Conservation (phyloP, 1,140 invertebrate species). For the Halotydeus destructor region DNA sequence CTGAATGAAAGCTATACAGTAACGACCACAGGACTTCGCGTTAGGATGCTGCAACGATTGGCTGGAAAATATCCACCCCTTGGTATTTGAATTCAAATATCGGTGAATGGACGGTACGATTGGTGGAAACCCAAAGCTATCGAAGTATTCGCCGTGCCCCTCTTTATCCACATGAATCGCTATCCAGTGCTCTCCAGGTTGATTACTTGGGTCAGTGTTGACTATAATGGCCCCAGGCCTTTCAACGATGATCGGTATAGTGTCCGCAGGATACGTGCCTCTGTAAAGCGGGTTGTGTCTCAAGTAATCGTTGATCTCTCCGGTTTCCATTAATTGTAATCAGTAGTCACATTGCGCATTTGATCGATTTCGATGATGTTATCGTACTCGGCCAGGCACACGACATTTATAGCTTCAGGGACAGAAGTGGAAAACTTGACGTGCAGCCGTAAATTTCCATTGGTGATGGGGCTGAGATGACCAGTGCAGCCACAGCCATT, state of each 20-base stretch:
- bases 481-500: neutral
- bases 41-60: no score
- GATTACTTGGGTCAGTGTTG: neutral
- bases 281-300: neutral
- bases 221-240: neutral
- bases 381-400: conserved; percentile 12
- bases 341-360: conserved; percentile 8
- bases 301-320: neutral
- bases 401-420: neutral
- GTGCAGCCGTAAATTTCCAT: neutral
- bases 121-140: conserved; percentile 6
- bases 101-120: neutral
- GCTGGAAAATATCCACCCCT: no score
- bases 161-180: conserved; percentile 9
- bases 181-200: conserved; percentile 11
- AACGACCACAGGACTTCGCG: no score
- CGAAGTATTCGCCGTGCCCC: conserved; percentile 5
- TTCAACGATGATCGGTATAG: neutral
- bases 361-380: conserved; percentile 11
- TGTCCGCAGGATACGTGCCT: conserved; percentile 3
- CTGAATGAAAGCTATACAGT: no score
- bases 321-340: conserved; percentile 5
- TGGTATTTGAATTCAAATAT: conserved; percentile 4
- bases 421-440: neutral
- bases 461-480: conserved; percentile 3